phyloP scores from a whole-genome alignment of 1,140 invertebrate species.

The Teleopsis dalmanni region DNA sequence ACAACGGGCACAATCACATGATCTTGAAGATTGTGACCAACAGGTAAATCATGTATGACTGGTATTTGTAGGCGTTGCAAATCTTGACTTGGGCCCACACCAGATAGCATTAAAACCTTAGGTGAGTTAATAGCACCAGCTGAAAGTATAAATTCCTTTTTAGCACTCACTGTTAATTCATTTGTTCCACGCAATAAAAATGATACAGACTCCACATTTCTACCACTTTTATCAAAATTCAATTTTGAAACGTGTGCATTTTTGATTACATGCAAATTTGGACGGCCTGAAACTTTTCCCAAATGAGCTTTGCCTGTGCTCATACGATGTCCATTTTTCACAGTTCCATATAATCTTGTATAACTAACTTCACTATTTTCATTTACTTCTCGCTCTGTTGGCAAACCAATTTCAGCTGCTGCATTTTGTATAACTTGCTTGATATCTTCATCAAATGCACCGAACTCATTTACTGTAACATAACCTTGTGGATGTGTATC shows the following conservation, averaged over 20 bases:
- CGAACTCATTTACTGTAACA: constrained; percentile 5
- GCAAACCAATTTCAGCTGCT: constrained; percentile 35
- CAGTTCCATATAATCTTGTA: constrained; percentile 49
- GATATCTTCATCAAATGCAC: constrained; percentile 4
- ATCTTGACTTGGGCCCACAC: constrained; percentile 47
- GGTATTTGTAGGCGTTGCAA: constrained; percentile 45
- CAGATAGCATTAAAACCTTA: constrained; percentile 50
- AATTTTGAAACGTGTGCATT: constrained; percentile 65
- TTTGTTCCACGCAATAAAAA: constrained; percentile 54
- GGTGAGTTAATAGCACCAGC: constrained; percentile 51
- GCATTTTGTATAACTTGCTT: constrained; percentile 5
- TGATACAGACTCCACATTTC: constrained; percentile 62
- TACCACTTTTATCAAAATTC: constrained; percentile 58
- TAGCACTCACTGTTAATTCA: constrained; percentile 32
- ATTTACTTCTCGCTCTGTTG: constrained; percentile 49
- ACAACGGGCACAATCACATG: constrained; percentile 45
- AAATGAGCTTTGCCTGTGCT: constrained; percentile 45
- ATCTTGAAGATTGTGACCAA: constrained; percentile 56
- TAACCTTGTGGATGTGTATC: constrained; percentile 12
- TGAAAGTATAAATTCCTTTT: constrained; percentile 51
- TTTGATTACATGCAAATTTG: constrained; percentile 63
- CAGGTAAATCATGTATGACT: constrained; percentile 48
- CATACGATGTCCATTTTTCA: constrained; percentile 48
- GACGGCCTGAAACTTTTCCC: constrained; percentile 45
- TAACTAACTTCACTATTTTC: constrained; percentile 43